Conservation (phyloP, 2,113 vertebrate species). For the Albula glossodonta region DNA sequence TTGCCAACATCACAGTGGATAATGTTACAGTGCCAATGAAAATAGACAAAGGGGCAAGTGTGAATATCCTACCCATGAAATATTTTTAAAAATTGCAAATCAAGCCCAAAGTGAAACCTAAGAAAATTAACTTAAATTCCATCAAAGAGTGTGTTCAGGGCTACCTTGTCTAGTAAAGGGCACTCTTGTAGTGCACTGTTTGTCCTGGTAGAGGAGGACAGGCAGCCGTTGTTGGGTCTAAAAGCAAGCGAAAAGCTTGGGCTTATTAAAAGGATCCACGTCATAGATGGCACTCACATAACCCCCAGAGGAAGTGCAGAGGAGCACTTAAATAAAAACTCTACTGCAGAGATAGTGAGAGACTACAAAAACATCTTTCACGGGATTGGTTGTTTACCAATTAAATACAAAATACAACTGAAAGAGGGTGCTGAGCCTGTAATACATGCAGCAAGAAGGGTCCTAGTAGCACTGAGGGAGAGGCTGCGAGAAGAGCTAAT, state of each 20-base stretch:
- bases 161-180: neutral
- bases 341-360: neutral
- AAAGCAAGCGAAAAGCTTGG: neutral
- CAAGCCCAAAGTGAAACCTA: conserved; percentile 15
- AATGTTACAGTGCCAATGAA: conserved; percentile 17
- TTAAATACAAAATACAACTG: too few species aligned
- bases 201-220: conserved; percentile 13
- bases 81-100: conserved; percentile 17
- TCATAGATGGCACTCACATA: neutral
- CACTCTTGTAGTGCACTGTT: neutral
- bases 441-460: neutral
- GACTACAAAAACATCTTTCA: neutral
- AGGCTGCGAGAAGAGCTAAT: neutral
- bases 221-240: neutral
- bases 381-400: neutral
- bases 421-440: neutral
- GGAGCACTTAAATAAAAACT: too few species aligned
- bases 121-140: conserved; percentile 28
- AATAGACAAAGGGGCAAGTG: conserved; percentile 14
- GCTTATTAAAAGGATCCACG: neutral
- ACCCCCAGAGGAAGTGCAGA: too few species aligned
- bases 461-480: neutral
- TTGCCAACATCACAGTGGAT: conserved; percentile 18
- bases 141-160: conserved; percentile 23
- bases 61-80: conserved; percentile 31